Evolutionary conservation across 2,113 vertebrate genomes (phyloP).

Genomic region (Archocentrus centrarchus): DNA sequence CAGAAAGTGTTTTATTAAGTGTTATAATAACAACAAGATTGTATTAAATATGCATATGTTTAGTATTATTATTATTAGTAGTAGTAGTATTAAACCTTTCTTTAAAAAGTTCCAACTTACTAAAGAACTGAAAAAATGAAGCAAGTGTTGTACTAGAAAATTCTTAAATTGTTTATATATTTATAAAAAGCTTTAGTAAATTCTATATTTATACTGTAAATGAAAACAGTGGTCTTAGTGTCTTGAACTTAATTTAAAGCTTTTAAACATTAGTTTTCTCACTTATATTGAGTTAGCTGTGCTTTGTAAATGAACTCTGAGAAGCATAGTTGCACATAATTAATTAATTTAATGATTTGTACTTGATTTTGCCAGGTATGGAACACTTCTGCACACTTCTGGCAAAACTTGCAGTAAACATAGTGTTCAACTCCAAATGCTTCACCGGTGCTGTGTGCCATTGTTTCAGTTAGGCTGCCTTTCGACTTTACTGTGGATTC

Average conservation of each 20-base stretch:
- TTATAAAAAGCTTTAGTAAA: background rate
- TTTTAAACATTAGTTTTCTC: background rate
- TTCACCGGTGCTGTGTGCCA: fast-evolving
- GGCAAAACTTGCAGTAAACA: background rate
- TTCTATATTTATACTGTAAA: background rate
- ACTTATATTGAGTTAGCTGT: background rate
- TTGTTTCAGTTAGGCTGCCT: background rate
- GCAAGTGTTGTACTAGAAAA: background rate
- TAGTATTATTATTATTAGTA: fast-evolving
- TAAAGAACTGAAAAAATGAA: background rate
- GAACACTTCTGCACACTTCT: background rate
- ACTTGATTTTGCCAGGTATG: background rate
- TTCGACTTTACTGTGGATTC: background rate
- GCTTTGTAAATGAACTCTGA: background rate
- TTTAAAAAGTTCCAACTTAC: too few species aligned
- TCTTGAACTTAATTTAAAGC: background rate
- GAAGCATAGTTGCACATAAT: background rate
- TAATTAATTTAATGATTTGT: background rate
- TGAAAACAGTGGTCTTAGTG: background rate
- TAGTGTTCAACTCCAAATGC: background rate
- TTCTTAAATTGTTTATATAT: background rate
- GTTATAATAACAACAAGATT: background rate
- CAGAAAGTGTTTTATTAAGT: too few species aligned
- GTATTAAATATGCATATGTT: background rate
- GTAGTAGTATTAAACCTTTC: background rate